phyloP scores from a whole-genome alignment of 2,797 vertebrate species.

The Clarias fuscus region DNA sequence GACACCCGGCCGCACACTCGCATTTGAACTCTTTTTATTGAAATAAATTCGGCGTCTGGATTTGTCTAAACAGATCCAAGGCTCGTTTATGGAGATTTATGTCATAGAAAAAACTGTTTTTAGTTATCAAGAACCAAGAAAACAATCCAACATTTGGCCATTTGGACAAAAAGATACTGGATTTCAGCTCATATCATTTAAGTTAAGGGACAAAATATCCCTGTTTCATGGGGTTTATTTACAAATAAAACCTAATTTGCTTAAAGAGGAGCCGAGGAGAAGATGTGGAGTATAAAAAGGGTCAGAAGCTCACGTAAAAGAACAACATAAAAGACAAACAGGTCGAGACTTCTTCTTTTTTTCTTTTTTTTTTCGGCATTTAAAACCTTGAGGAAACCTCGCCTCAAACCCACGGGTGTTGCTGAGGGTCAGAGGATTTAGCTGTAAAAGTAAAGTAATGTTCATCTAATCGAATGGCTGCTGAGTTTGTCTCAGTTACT shows the following conservation, averaged over 20 bases:
- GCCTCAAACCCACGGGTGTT: neutral
- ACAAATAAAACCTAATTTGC: neutral
- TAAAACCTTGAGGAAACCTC: neutral
- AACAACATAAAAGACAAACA: neutral
- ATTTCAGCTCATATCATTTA: neutral
- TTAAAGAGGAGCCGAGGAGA: neutral
- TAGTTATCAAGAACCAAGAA: neutral
- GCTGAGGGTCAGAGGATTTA: too few species aligned
- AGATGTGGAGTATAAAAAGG: neutral
- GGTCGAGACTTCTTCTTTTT: neutral
- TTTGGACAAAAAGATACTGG: neutral
- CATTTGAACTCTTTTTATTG: constrained; percentile 79
- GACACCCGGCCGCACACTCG: constrained; percentile 74
- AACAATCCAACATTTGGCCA: neutral
- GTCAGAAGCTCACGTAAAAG: neutral
- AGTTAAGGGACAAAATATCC: neutral
- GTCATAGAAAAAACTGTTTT: neutral
- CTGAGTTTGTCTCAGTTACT: neutral
- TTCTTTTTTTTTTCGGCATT: neutral
- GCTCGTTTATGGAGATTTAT: neutral
- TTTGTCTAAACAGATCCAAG: constrained; percentile 7
- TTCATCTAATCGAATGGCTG: too few species aligned
- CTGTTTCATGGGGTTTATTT: neutral
- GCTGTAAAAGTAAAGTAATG: neutral
- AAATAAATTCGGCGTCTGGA: neutral